These are phyloP conservation scores for Amia ocellicauda DNA, from an alignment of 2,113 vertebrate species.

Conservation along the genomic window DNA sequence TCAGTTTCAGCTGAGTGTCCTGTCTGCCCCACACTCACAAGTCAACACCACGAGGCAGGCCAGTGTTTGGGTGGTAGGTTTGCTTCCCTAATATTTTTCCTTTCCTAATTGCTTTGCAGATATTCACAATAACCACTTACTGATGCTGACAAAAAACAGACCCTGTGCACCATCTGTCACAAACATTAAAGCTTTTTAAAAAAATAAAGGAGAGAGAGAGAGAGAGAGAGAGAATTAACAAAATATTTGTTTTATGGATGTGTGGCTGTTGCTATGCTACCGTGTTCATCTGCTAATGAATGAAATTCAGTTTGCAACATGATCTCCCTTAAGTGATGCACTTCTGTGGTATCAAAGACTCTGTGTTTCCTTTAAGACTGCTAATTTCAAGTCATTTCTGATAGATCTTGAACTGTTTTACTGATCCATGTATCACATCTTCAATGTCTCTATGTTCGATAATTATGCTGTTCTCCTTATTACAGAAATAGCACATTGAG, in stretches of 20 bases:
- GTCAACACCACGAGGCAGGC: not conserved
- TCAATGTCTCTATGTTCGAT: too few species aligned
- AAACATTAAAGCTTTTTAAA: slow-evolving; percentile 36
- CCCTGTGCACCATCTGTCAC: slow-evolving; percentile 42
- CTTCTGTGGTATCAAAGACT: not conserved
- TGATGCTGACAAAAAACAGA: slow-evolving; percentile 15
- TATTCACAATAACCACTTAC: slow-evolving; percentile 8
- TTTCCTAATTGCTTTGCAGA: not conserved
- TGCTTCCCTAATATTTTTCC: not conserved
- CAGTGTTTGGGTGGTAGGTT: slow-evolving; percentile 36
- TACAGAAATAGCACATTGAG: too few species aligned
- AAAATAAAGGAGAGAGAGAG: too few species aligned
- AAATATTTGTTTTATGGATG: slow-evolving; percentile 52
- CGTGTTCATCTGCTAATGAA: slow-evolving; percentile 20
- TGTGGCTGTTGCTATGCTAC: slow-evolving; percentile 55
- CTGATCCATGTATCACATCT: too few species aligned
- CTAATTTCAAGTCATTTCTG: too few species aligned
- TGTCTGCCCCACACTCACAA: not conserved
- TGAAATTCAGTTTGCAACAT: slow-evolving; percentile 6
- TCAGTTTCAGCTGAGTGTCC: not conserved
- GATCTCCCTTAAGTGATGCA: not conserved
- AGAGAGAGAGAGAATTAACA: too few species aligned
- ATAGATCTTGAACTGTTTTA: too few species aligned
- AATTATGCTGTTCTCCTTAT: too few species aligned
- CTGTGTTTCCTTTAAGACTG: too few species aligned